Conservation (phyloP, 2,113 vertebrate species). For the Tupaia chinensis region DNA sequence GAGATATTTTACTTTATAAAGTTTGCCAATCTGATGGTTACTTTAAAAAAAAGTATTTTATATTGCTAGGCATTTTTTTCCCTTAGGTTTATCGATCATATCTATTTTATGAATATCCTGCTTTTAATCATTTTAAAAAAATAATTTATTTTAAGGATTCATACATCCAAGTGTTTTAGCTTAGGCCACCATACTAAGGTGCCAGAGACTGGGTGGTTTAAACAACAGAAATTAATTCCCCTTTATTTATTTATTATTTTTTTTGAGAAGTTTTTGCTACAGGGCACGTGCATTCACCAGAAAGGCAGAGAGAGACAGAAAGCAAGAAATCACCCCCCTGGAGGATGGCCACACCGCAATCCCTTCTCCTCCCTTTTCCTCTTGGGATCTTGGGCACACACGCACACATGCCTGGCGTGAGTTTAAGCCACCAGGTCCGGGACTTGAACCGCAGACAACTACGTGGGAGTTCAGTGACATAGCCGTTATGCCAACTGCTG, state of each 20-base stretch:
- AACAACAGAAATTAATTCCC: background rate
- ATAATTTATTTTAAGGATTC: background rate
- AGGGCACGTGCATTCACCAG: no score
- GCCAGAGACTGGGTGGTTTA: background rate
- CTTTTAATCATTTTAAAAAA: background rate
- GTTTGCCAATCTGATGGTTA: background rate
- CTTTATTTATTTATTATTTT: background rate
- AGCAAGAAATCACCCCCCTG: no score
- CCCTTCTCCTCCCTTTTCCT: no score
- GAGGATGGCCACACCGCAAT: no score
- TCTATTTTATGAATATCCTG: conserved; percentile 2
- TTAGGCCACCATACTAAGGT: background rate
- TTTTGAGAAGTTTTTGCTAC: no score
- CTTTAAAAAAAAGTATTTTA: background rate
- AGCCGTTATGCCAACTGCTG: no score
- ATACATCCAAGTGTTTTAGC: background rate
- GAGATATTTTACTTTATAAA: background rate
- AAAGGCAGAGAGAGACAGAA: no score
- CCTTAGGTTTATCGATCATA: background rate
- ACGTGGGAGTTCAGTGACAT: no score
- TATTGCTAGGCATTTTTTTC: background rate
- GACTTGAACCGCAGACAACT: no score
- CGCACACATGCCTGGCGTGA: no score
- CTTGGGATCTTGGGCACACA: no score
- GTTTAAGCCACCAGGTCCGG: no score